Conservation (phyloP, 2,113 vertebrate genomes). For the Pyxicephalus adspersus region DNA sequence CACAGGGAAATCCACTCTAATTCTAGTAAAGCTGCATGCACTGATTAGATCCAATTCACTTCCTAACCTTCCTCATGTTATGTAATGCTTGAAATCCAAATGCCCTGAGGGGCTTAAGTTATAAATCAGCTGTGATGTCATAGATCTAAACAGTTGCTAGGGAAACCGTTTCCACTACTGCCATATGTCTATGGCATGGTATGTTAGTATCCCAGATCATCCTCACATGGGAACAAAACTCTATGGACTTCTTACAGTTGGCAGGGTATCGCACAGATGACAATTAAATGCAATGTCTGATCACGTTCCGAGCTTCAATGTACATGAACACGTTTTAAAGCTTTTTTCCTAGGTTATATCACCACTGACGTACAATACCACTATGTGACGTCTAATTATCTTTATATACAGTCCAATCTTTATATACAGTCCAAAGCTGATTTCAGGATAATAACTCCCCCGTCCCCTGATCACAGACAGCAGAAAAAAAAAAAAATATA, state of each 20-base stretch:
- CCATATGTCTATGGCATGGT: slow-evolving; percentile 42
- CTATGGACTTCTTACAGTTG: slow-evolving; percentile 6
- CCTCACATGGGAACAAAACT: background rate
- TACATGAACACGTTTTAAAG: no score
- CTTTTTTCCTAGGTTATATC: no score
- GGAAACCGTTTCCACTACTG: slow-evolving; percentile 58
- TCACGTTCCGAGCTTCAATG: no score
- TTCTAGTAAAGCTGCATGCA: slow-evolving; percentile 54
- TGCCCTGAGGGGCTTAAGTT: slow-evolving; percentile 60
- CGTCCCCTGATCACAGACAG: no score
- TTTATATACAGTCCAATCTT: no score
- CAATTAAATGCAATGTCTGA: slow-evolving; percentile 2
- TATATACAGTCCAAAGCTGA: no score
- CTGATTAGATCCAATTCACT: slow-evolving; percentile 59
- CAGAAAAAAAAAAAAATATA: no score
- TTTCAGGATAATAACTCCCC: no score
- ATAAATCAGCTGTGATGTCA: slow-evolving; percentile 62
- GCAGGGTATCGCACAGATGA: slow-evolving; percentile 1
- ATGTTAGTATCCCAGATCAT: slow-evolving; percentile 4
- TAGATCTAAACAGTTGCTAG: slow-evolving; percentile 61
- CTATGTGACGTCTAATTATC: no score
- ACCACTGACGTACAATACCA: no score
- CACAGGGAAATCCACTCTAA: slow-evolving; percentile 42
- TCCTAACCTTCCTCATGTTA: slow-evolving; percentile 56
- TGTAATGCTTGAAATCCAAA: slow-evolving; percentile 61